These are phyloP conservation scores for Orthosia gothica DNA, from an alignment of 2,888 invertebrate genomes.

Conservation along the genomic window DNA sequence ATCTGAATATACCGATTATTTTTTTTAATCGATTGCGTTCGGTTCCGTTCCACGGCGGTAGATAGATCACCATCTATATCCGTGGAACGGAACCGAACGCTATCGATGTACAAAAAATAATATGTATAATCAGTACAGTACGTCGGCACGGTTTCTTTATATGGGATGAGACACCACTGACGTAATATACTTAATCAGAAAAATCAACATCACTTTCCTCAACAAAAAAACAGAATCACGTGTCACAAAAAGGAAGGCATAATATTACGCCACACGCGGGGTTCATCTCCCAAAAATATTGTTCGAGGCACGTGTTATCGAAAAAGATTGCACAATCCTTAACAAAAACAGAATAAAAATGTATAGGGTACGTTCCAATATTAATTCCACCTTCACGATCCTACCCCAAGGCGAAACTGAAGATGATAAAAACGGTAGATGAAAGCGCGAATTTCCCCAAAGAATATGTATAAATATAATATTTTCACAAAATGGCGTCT, in stretches of 20 bases:
- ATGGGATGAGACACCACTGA: too few relatives aligned
- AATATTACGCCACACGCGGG: conserved; percentile 7
- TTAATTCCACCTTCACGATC: conserved; percentile 45
- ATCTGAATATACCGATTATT: too few relatives aligned
- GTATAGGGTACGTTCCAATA: conserved; percentile 35
- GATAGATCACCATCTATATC: too few relatives aligned
- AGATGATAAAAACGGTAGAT: conserved; percentile 42
- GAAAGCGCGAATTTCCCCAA: conserved; percentile 59
- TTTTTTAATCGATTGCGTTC: too few relatives aligned
- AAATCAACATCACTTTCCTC: background rate
- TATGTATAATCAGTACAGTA: too few relatives aligned
- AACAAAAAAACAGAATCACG: conserved; percentile 2
- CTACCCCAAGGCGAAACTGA: conserved; percentile 47
- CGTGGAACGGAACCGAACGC: too few relatives aligned
- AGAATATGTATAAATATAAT: conserved; percentile 59
- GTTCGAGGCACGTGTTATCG: conserved; percentile 21
- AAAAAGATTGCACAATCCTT: conserved; percentile 53
- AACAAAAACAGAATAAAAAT: conserved; percentile 50
- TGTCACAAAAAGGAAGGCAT: conserved; percentile 3
- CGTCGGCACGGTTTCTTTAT: too few relatives aligned
- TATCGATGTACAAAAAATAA: too few relatives aligned
- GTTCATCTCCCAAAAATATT: conserved; percentile 31
- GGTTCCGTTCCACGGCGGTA: too few relatives aligned
- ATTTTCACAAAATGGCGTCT: conserved; percentile 44
- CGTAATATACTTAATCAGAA: background rate